Evolutionary conservation across 2,888 invertebrate genomes (phyloP).

Genomic region (Lasioglossum pauxillum): DNA sequence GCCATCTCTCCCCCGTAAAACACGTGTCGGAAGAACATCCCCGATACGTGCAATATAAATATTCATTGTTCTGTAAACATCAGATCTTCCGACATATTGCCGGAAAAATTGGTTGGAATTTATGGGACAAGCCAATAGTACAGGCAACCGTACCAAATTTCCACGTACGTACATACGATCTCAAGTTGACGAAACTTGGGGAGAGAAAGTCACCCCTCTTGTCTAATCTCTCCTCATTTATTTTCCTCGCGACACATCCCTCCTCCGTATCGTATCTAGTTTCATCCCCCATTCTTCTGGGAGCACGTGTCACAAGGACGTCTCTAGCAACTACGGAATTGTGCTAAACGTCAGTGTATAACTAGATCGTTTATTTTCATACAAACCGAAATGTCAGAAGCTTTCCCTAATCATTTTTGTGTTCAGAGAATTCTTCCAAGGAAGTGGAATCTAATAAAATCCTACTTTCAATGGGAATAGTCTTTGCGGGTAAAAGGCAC

Average conservation of each 20-base stretch:
- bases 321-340: neutral
- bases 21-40: neutral
- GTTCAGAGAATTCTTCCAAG: too few species aligned
- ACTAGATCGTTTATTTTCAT: neutral
- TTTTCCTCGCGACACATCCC: neutral
- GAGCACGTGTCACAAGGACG: neutral
- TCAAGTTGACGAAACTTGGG: neutral
- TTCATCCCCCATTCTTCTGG: neutral
- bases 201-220: neutral
- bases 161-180: neutral
- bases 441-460: too few species aligned
- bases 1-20: neutral
- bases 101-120: neutral
- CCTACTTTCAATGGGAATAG: too few species aligned
- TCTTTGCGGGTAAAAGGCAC: too few species aligned
- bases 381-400: too few species aligned
- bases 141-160: neutral
- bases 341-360: neutral
- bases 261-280: neutral
- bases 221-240: neutral
- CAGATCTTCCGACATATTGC: neutral
- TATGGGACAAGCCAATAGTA: neutral
- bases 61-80: slow-evolving; percentile 1
- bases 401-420: too few species aligned
- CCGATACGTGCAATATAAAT: neutral